These are phyloP conservation scores for Nymphalis polychloros DNA, from an alignment of 2,888 invertebrate genomes.

Conservation along the genomic window DNA sequence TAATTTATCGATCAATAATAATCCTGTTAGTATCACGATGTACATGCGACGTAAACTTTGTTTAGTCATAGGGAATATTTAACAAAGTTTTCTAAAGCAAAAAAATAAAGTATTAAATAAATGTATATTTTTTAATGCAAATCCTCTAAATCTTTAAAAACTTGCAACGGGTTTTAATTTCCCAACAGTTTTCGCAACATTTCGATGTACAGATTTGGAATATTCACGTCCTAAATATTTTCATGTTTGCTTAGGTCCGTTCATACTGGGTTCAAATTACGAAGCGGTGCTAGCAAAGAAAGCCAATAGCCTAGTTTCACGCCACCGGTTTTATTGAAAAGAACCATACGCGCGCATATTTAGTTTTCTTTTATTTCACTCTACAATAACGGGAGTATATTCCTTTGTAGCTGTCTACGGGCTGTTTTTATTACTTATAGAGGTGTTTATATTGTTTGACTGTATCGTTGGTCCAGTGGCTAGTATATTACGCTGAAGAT, in stretches of 20 bases:
- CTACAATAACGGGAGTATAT: constrained; percentile 53
- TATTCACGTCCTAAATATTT: constrained; percentile 19
- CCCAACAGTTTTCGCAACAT: background rate
- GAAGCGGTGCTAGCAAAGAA: constrained; percentile 53
- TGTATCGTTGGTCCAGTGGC: background rate
- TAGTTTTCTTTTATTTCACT: constrained; percentile 55
- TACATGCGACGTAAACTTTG: too few species aligned
- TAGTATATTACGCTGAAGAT: too few species aligned
- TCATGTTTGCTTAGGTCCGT: constrained; percentile 25
- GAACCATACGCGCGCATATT: constrained; percentile 55
- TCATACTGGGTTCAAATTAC: constrained; percentile 33
- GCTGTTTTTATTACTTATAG: constrained; percentile 42
- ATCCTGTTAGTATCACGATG: too few species aligned
- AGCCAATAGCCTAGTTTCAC: constrained; percentile 67
- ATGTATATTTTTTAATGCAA: too few species aligned
- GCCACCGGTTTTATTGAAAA: constrained; percentile 72
- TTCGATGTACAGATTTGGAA: constrained; percentile 21
- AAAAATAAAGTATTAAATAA: too few species aligned
- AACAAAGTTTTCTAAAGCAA: too few species aligned
- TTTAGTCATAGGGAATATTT: too few species aligned
- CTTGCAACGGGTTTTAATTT: background rate
- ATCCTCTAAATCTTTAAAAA: too few species aligned
- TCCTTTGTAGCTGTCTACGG: constrained; percentile 48
- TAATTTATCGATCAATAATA: too few species aligned
- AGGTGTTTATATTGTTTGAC: background rate